phyloP scores from a whole-genome alignment of 2,797 vertebrate species.

The Schizopygopsis pylzovi region DNA sequence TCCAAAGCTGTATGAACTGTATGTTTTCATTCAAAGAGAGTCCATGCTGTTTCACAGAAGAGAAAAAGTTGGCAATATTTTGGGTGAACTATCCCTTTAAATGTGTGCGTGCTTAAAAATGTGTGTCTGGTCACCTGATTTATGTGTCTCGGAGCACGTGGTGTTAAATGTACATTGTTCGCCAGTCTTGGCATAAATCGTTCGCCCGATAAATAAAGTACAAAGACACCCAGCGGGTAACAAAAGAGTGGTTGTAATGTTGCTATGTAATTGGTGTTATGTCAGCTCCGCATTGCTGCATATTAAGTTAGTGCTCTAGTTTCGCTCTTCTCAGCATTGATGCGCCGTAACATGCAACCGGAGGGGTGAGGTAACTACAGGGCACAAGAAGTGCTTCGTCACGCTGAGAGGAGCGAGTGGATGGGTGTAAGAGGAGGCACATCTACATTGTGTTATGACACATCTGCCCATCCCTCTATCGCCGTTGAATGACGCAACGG shows the following conservation, averaged over 20 bases:
- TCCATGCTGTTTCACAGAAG: not conserved
- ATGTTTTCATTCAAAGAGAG: not conserved
- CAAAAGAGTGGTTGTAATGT: not conserved
- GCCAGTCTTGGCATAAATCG: not conserved
- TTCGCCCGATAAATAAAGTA: not conserved
- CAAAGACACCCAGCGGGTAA: not conserved
- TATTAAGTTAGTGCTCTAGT: conserved; percentile 1
- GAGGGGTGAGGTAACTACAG: conserved; percentile 64
- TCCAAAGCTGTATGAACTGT: not conserved
- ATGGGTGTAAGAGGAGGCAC: conserved; percentile 45
- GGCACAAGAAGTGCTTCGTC: conserved; percentile 69
- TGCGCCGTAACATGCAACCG: conserved; percentile 54
- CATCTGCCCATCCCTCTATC: conserved; percentile 65
- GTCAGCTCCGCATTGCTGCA: not conserved
- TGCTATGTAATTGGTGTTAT: conserved; percentile 3
- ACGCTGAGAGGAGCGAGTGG: conserved; percentile 57
- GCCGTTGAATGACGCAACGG: conserved; percentile 62
- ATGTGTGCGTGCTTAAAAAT: not conserved
- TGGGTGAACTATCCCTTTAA: not conserved
- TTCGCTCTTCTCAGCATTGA: not conserved
- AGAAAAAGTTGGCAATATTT: not conserved
- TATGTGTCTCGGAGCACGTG: not conserved
- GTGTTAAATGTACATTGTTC: not conserved
- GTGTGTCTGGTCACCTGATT: not conserved
- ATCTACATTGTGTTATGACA: conserved; percentile 63